phyloP scores from a whole-genome alignment of 2,113 vertebrate species.

The Nyctibius bracteatus region DNA sequence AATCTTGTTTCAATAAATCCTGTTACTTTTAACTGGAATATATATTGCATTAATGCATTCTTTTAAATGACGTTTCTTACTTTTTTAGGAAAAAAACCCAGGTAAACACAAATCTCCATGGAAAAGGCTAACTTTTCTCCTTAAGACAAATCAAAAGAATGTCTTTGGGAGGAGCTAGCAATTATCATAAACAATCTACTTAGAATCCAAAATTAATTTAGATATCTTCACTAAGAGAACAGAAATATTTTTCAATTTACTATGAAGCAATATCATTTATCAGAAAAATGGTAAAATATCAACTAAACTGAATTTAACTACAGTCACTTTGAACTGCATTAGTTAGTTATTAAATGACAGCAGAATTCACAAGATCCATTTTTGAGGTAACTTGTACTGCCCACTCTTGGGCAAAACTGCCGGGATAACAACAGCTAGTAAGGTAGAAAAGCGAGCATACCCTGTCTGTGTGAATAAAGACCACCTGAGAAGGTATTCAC shows the following conservation, averaged over 20 bases:
- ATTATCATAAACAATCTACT: neutral
- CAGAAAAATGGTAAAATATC: neutral
- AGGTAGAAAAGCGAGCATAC: neutral
- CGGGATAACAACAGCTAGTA: neutral
- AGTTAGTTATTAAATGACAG: neutral
- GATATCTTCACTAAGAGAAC: neutral
- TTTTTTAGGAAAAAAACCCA: neutral
- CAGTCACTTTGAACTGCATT: neutral
- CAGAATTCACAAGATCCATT: neutral
- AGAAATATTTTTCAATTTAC: neutral
- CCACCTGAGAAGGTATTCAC: rapidly evolving
- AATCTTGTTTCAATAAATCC: neutral
- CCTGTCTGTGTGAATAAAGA: neutral
- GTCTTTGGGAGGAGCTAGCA: neutral
- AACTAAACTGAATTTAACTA: neutral
- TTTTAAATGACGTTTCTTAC: neutral
- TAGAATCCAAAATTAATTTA: neutral
- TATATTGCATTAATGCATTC: neutral
- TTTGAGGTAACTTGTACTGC: neutral
- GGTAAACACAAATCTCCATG: neutral
- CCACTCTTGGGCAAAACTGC: neutral
- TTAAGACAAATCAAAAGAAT: neutral
- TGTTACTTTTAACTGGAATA: neutral
- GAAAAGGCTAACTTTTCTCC: neutral
- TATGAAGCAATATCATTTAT: neutral